Base-by-base conservation (phyloP, 2,113 vertebrate genomes). In the Odontophorus gujanensis region DNA sequence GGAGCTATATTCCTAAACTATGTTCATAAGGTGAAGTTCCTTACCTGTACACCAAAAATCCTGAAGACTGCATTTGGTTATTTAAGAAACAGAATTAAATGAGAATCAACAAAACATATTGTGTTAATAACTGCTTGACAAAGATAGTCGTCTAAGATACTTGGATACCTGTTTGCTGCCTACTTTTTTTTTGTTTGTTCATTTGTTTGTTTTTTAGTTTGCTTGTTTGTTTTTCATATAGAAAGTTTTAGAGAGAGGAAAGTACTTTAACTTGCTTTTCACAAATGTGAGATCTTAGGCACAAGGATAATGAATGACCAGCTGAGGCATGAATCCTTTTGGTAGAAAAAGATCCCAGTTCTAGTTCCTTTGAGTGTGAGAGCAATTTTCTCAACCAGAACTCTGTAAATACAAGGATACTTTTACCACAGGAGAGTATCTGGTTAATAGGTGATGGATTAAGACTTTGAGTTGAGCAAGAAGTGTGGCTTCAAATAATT, bases 161-260 rank as follows among this genome's bases (percentile, higher is more conserved):
- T 93, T 87, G 75, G 74, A 69, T 81, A 75, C 48, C 62, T 93
- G 66, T 89, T 94, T 93, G 68, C 73, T 73, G 77, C 78, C 40
- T 92, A 17, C 14, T 53, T 6, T 18, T 55, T 38, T 24, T 13
- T 58, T n/a, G 24, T 15, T 51, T 28, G 83, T 94, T 90, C 74
- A 72, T 81, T 53, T 53, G 53, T 17, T 30, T 32, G 30, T 57
- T 7, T 51, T 26, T 26, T 51, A 5, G 26, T 51, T 32, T 18
- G 15, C 10, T 53, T 53, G 5, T 53, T 53, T 53, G 90, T 94
- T 89, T 81, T 81, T 81, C 43, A 32, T 66, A 62, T 28, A 69
- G 63, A 75, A 83, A 51, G 58, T 53, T 84, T 38, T 72, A 43
- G 30, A 87, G 40, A n/a, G 43, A 79, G 57, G 58, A 48, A 85